Evolutionary conservation across 2,113 vertebrate genomes (phyloP), one percentile per base, ranked within the genome.

Genomic region (Vombatus ursinus): DNA sequence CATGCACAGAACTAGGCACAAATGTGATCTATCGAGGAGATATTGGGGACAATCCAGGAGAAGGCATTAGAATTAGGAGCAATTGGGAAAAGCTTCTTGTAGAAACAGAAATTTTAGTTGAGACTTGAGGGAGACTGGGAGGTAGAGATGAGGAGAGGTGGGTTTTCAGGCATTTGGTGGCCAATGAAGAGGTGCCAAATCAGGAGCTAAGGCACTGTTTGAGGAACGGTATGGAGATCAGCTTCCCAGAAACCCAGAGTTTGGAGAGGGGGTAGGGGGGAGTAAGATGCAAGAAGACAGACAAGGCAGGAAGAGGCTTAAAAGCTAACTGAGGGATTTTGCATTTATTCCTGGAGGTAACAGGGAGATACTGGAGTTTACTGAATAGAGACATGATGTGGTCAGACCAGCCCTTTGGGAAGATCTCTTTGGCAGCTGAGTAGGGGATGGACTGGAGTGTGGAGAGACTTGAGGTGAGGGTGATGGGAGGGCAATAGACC

Each of bases 1-100:
- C 6, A 23, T 1, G 37, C 19, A 3, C 37, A 22, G 19, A 44
- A 84, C 7, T 2, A n/a, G 19, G 68, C n/a, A 84, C n/a, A 84
- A 22, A 23, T 44, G 0, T 8, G 19, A 22, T 84, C 7, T 8
- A 7, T 6, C 0, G 19, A 84, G 37, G 1, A 22, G 2, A 7
- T 16, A 16, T 37, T 37, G 12, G 11, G 37, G 4, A 37, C 0
- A 22, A 23, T 44, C 68, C 7, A 0, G 37, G 68, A 44, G 7
- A 23, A 23, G 68, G 37, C 5, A 8, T n/a, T 22, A 44, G 14
- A 44, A 8, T 84, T 8, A 22, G 8, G 68, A 3, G 12, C 3
- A 31, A 14, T 14, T 68, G 28, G 68, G 37, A 6, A 22, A 84
- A 22, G 6, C 19, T 84, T 44, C n/a, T 44, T 5, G 16, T 0